Percentiles rank a stretch among this genome's conserved stretches.
These are phyloP conservation scores for Chloropsis cyanopogon DNA, from an alignment of 2,113 vertebrate species.

Conservation along the genomic window DNA sequence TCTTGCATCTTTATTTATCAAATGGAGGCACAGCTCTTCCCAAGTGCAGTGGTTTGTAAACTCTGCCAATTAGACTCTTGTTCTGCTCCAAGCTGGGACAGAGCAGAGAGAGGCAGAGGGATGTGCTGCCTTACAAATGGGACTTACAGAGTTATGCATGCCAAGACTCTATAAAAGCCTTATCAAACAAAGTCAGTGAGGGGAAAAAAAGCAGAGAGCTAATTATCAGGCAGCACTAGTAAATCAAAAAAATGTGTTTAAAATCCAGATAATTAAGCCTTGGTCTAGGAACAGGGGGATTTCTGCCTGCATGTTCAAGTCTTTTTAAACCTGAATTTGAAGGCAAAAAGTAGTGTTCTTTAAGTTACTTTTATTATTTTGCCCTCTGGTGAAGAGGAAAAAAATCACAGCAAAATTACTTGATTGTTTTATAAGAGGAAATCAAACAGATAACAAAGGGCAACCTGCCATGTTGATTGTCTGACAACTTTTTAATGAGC, in stretches of 20 bases:
- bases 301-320: background rate
- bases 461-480: background rate
- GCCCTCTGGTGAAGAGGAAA: background rate
- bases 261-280: constrained; percentile 24
- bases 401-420: background rate
- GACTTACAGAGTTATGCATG: background rate
- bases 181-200: constrained; percentile 53
- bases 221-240: constrained; percentile 40
- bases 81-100: constrained; percentile 19
- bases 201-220: background rate
- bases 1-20: constrained; percentile 47
- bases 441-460: background rate
- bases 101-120: background rate
- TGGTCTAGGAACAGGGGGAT: background rate
- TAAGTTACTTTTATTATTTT: background rate
- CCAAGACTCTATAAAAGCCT: constrained; percentile 41
- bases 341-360: background rate
- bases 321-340: background rate
- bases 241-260: constrained; percentile 41
- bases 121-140: constrained; percentile 23
- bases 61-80: constrained; percentile 23
- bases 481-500: background rate
- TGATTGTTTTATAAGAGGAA: background rate
- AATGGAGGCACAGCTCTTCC: background rate
- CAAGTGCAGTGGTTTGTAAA: constrained; percentile 46